phyloP scores from a whole-genome alignment of 2,888 invertebrate species.

The Quadroppia sp. region DNA sequence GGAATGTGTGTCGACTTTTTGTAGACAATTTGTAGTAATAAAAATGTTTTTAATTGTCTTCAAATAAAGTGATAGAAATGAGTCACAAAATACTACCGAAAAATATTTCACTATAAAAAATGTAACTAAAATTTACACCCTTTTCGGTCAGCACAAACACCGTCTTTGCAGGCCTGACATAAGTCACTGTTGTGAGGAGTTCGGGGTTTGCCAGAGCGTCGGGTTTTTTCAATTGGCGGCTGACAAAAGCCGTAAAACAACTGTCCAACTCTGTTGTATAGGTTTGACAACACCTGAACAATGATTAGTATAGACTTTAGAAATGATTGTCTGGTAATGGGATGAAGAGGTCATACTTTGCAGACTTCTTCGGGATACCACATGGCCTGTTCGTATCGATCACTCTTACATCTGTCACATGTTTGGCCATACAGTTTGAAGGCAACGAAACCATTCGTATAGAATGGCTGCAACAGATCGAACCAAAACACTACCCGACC shows the following conservation, averaged over 20 bases:
- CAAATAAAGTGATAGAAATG: background rate
- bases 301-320: background rate
- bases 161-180: conserved; percentile 56
- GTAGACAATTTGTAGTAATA: background rate
- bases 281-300: conserved; percentile 54
- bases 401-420: conserved; percentile 54
- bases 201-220: conserved; percentile 55
- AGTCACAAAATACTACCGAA: background rate
- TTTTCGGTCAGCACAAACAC: conserved; percentile 49
- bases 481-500: conserved; percentile 57
- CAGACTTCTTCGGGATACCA: conserved; percentile 57
- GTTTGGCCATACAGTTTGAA: conserved; percentile 56
- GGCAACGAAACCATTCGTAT: conserved; percentile 51
- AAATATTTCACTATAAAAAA: too few relatives aligned
- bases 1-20: conserved; percentile 15
- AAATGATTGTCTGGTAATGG: background rate
- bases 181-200: conserved; percentile 54
- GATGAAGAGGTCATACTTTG: conserved; percentile 51
- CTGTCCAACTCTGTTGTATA: conserved; percentile 55
- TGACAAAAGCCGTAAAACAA: conserved; percentile 54
- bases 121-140: background rate
- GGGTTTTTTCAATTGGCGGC: conserved; percentile 53
- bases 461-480: conserved; percentile 50
- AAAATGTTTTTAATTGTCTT: background rate
- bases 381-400: conserved; percentile 55